Base-by-base conservation (phyloP, 1,140 invertebrate genomes). In the Apolygus lucorum region DNA sequence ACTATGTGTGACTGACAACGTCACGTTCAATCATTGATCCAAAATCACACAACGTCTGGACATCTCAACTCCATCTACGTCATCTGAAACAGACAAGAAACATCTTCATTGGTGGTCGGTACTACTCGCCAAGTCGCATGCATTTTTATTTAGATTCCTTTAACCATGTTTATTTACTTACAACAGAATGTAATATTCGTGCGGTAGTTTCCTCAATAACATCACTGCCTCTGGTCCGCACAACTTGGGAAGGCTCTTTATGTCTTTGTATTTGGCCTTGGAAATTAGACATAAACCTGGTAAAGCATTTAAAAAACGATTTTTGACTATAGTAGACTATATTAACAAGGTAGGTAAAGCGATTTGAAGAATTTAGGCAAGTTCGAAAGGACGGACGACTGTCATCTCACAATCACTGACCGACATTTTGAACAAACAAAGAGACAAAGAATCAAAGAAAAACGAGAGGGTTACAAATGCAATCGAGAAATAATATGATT, bases 201-300 rank as follows among this genome's bases (percentile, higher is more conserved):
- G n/a, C n/a, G n/a, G n/a, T n/a, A n/a, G n/a, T n/a, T n/a, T n/a
- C n/a, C n/a, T n/a, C n/a, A n/a, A n/a, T n/a, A n/a, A n/a, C n/a
- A n/a, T n/a, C n/a, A n/a, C n/a, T n/a, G n/a, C n/a, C n/a, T n/a
- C n/a, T n/a, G n/a, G n/a, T 49, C 34, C 34, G 34, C 34, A 49
- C 8, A 49, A 49, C 34, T 49, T 49, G 34, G 17, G 34, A 49
- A 49, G 34, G 34, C 34, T 49, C 34, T 49, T 49, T 49, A 49
- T 49, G 34, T 49, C 34, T 49, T 49, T 49, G 34, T 49, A 49
- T 49, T 49, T 49, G 34, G 34, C 34, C 34, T 49, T 49, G 34
- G 34, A 17, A 17, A 49, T 49, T 49, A 17, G 34, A 49, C 8
- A 17, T 49, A 49, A 49, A 49, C 34, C 34, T 49, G 34, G 8